Percentiles rank a stretch among this genome's conserved stretches.
phyloP scores from a whole-genome alignment of 2,113 vertebrate species.

The Phocoena phocoena region DNA sequence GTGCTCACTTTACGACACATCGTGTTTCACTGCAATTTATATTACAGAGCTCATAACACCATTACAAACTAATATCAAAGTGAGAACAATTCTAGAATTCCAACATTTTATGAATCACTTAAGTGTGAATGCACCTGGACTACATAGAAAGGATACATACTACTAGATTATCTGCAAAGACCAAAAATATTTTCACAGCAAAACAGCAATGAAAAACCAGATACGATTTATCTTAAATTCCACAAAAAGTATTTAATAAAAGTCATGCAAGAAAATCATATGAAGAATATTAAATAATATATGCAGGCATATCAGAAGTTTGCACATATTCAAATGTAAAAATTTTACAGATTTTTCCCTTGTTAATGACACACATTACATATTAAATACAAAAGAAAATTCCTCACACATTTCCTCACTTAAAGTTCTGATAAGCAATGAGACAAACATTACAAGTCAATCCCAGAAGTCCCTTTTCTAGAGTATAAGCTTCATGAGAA shows the following conservation, averaged over 20 bases:
- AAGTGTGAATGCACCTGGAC: background rate
- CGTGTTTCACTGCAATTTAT: background rate
- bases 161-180: conserved; percentile 7
- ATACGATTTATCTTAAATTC: background rate
- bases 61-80: background rate
- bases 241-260: background rate
- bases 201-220: conserved; percentile 19
- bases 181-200: conserved; percentile 8
- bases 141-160: background rate
- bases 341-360: background rate
- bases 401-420: background rate
- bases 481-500: conserved; percentile 15
- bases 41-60: background rate
- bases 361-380: background rate
- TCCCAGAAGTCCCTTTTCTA: background rate
- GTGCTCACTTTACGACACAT: background rate
- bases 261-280: conserved; percentile 31
- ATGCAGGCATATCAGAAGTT: background rate
- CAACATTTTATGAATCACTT: background rate
- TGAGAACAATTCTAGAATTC: background rate
- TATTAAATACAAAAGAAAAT: background rate
- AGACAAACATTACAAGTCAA: background rate
- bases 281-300: background rate
- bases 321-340: background rate
- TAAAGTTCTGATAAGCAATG: background rate